Evolutionary conservation across 2,888 invertebrate genomes (phyloP), one percentile per base, ranked within the genome.

Genomic region (Entomobrya proxima): DNA sequence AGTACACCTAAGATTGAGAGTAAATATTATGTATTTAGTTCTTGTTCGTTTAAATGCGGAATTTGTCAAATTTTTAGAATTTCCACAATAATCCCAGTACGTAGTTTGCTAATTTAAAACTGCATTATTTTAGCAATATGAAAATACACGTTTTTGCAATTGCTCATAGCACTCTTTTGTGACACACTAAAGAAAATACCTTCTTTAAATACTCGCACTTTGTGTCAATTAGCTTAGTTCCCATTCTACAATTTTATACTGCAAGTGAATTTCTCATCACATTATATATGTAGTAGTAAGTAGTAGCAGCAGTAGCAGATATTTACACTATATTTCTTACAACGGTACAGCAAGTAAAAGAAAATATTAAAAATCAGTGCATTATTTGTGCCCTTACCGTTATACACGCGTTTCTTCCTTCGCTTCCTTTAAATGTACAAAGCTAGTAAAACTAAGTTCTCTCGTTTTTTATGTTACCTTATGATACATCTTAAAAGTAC

Each of bases 281-380:
- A n/a, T n/a, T n/a, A n/a, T 52, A 18, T 58, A 7, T 30, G 58
- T 58, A 27, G 30, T 30, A 58, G 30, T 27, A 58, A 58, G 24
- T n/a, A n/a, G n/a, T n/a, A n/a, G n/a, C n/a, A n/a, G n/a, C n/a
- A n/a, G n/a, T n/a, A n/a, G n/a, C n/a, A n/a, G n/a, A n/a, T n/a
- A n/a, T n/a, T n/a, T n/a, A n/a, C 27, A 58, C 58, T 58, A 58
- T 13, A 24, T 30, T 69, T 21, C 2, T 47, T 72, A 80, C 47
- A 44, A 58, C 47, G 27, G 21, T 67, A 83, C 64, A 83, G 76
- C 52, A 18, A 67, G n/a, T 5, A 24, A 67, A 76, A 75, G 69
- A 50, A 47, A 75, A 27, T 44, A 72, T 82, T 82, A 82, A 82
- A 83, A 83, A 83, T 83, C 83, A 83, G 83, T 83, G 83, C 83